A percentile compares a stretch with the other conserved stretches of the same genome.
Evolutionary conservation across 2,113 vertebrate species (phyloP).

Genomic region (Furnarius figulus): DNA sequence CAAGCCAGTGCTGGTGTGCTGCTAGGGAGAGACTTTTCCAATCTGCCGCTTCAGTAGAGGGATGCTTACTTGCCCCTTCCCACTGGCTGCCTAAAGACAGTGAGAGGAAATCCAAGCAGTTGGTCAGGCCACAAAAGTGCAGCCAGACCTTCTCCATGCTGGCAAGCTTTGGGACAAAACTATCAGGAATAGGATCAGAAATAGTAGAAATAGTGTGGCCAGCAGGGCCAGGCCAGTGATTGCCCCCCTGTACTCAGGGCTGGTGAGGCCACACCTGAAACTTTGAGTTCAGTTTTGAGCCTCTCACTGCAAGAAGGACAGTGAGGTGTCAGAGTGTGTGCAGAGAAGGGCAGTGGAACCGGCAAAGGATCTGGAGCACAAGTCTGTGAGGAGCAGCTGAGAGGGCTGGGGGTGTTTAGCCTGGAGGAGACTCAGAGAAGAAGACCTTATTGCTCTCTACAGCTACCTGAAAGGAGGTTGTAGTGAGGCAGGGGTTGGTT

Average conservation of each 20-base stretch:
- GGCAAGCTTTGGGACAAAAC: neutral
- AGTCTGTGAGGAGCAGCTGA: neutral
- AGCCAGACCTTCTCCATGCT: neutral
- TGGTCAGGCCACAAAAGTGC: neutral
- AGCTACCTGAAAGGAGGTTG: neutral
- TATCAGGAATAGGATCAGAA: neutral
- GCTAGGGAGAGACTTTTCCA: neutral
- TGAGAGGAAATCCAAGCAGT: neutral
- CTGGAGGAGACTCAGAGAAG: neutral
- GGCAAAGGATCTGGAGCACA: neutral
- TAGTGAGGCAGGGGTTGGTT: neutral
- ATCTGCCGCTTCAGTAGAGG: neutral
- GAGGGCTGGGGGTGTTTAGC: neutral
- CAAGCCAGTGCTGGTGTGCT: neutral
- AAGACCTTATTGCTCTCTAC: accelerated
- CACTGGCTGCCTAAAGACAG: neutral
- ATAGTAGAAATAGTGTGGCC: accelerated
- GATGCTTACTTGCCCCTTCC: neutral
- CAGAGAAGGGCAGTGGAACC: neutral
- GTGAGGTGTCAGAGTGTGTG: accelerated
- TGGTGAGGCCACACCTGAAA: neutral
- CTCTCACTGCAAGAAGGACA: neutral
- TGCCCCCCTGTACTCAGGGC: accelerated
- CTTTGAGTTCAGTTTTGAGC: neutral
- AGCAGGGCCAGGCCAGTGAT: neutral